Evolutionary conservation across 53 echinoderm and acorn worm genomes (phyloP).

Genomic region (Apostichopus leukothele): DNA sequence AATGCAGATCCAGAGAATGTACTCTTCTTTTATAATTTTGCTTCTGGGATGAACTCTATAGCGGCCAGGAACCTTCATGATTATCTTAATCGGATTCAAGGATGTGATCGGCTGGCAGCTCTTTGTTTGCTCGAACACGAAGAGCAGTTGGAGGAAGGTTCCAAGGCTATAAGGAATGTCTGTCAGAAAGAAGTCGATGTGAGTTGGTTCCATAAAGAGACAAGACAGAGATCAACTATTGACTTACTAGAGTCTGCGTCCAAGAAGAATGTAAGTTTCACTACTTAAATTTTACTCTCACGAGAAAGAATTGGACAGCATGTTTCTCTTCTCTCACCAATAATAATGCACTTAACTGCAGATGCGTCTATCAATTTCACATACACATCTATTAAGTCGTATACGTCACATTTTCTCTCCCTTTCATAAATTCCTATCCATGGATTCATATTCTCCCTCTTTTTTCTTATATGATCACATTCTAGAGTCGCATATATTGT

Average conservation of each 20-base stretch:
- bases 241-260: neutral
- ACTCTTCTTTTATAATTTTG: neutral
- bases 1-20: neutral
- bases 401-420: no score
- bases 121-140: neutral
- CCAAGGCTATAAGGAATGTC: neutral
- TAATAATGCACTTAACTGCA: no score
- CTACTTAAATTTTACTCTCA: no score
- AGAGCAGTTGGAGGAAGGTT: neutral
- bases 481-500: no score
- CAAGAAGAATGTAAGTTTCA: neutral
- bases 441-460: no score
- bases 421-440: no score
- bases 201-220: constrained; percentile 7
- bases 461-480: no score
- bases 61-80: neutral
- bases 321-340: no score
- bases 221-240: neutral
- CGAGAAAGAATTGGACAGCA: no score
- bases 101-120: neutral
- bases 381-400: no score
- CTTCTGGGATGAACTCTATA: neutral
- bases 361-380: no score
- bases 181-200: neutral
- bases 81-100: neutral